phyloP scores from a whole-genome alignment of 2,797 vertebrate genomes.

The Cirrhinus mrigala region DNA sequence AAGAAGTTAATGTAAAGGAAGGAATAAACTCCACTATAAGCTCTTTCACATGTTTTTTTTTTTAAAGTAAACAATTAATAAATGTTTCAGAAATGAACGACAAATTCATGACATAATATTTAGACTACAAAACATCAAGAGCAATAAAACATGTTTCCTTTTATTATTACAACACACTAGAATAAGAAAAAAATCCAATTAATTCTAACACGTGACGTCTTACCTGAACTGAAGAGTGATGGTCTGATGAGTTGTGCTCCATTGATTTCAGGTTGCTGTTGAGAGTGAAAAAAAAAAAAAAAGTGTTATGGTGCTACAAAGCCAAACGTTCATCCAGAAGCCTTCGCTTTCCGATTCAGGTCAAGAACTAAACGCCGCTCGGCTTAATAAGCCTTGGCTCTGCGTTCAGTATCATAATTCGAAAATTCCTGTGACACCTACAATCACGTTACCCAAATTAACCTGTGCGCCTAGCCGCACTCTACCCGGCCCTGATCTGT shows the following conservation, averaged over 20 bases:
- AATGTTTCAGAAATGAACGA: neutral
- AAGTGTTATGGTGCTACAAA: neutral
- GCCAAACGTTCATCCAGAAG: neutral
- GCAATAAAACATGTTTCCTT: neutral
- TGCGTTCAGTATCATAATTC: neutral
- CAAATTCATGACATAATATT: neutral
- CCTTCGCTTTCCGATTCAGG: neutral
- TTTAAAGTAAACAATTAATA: no score
- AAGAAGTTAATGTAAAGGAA: neutral
- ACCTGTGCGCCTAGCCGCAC: constrained; percentile 23
- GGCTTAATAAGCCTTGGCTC: neutral
- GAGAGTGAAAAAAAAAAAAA: constrained; percentile 56
- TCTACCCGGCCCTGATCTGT: constrained; percentile 32
- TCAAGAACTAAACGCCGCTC: neutral
- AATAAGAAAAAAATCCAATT: neutral
- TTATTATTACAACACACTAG: neutral
- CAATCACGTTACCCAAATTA: constrained; percentile 40
- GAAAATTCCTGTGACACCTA: constrained; percentile 42
- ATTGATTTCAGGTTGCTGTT: constrained; percentile 86
- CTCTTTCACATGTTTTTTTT: neutral
- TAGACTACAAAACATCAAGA: neutral
- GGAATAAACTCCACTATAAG: neutral
- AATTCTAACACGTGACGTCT: neutral
- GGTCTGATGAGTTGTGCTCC: constrained; percentile 83
- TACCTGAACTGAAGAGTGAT: constrained; percentile 84